Evolutionary conservation across 2,113 vertebrate genomes (phyloP).

Genomic region (Lethenteron camtschaticum): DNA sequence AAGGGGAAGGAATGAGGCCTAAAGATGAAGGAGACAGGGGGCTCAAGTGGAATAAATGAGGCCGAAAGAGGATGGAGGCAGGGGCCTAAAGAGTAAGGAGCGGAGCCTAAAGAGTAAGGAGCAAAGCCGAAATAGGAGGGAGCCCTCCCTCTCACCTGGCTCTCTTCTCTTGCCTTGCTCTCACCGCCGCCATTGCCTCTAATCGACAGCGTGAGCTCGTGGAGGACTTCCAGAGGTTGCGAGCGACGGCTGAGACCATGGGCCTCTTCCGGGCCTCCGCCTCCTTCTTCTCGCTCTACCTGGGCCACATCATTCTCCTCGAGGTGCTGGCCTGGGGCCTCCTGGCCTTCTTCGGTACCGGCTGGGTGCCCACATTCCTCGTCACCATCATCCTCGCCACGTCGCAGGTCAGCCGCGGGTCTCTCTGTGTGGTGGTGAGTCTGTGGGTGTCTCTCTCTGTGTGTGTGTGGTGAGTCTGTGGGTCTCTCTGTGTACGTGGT

Average conservation of each 20-base stretch:
- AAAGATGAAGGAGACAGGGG: no score
- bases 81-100: no score
- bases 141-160: no score
- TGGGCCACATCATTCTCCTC: conserved; percentile 51
- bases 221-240: conserved; percentile 48
- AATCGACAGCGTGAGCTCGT: conserved; percentile 29
- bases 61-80: no score
- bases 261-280: conserved; percentile 37
- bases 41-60: no score
- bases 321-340: conserved; percentile 42
- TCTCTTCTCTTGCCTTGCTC: no score
- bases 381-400: conserved; percentile 32
- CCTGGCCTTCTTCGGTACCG: conserved; percentile 35
- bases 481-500: no score
- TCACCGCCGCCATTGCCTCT: no score
- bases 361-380: conserved; percentile 48
- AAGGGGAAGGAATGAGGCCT: no score
- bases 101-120: no score
- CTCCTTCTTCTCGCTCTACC: conserved; percentile 48
- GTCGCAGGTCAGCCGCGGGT: conserved; percentile 36
- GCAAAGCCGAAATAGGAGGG: no score
- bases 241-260: conserved; percentile 29
- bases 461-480: no score
- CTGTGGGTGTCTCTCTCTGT: neutral
- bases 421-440: neutral